Evolutionary conservation across 2,113 vertebrate genomes (phyloP), one percentile per base, ranked within the genome.

Genomic region (Sinocyclocheilus rhinocerous): DNA sequence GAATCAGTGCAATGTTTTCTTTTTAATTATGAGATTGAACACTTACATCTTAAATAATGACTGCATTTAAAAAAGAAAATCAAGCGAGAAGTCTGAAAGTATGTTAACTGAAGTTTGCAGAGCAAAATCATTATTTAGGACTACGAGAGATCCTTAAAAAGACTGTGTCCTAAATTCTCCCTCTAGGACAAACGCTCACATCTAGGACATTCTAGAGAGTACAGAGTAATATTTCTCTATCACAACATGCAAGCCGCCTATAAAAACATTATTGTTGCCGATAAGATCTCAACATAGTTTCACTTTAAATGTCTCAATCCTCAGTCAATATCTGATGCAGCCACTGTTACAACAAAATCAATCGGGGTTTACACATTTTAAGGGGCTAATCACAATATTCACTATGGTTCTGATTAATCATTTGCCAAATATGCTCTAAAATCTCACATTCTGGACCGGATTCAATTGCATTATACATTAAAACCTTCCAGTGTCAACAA

Each of bases 141-240:
- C 50, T 22, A 42, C 0, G 79, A 84, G 26, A 39, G 45, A 73
- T n/a, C 82, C n/a, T 73, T 84, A 84, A 84, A 83, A 83, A 84
- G 69, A 73, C 82, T 6, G 67, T 81, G 80, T n/a, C 82, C 82
- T 84, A 73, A 72, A 84, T 84, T 75, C 50, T 73, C 33, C 7
- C 69, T 82, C 80, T 59, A 84, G 81, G 65, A 84, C 81, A 75
- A 69, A 48, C 50, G 11, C 67, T 36, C 48, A n/a, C 69, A 84
- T 73, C 81, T 73, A 84, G 69, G 82, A 75, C 82, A 73, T 18
- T 36, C 69, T 6, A 33, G 29, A 73, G 16, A 81, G 69, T 20
- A 73, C 33, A 73, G 24, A 52, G 16, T 22, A n/a, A 70, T 70
- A 70, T 82, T 82, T 52, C 63, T 70, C 48, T 82, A 82, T 82